Evolutionary conservation across 2,797 vertebrate species (phyloP).

Genomic region (Typhlichthys eigenmanni): DNA sequence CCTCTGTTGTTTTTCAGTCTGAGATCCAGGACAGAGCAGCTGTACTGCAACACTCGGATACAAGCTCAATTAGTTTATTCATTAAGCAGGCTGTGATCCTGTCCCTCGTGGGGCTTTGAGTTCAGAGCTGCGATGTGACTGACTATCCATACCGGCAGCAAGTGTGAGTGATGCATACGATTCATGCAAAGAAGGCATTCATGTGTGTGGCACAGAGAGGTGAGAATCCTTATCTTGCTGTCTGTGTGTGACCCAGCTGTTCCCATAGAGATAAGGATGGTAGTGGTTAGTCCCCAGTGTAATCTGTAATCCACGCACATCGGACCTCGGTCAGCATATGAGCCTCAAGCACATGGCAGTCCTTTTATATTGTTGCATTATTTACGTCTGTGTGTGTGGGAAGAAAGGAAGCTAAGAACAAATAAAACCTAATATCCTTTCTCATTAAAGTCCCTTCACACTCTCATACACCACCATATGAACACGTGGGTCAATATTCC

Average conservation of each 20-base stretch:
- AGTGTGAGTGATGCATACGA: neutral
- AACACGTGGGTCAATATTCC: no score
- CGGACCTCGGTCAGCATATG: slow-evolving; percentile 14
- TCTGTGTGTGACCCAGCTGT: slow-evolving; percentile 7
- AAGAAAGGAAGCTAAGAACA: neutral
- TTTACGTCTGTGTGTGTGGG: neutral
- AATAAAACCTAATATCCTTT: neutral
- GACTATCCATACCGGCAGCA: neutral
- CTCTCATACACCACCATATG: slow-evolving; percentile 1
- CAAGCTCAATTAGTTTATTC: slow-evolving; percentile 46
- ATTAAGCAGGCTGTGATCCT: slow-evolving; percentile 31
- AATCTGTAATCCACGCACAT: slow-evolving; percentile 22
- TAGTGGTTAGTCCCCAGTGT: slow-evolving; percentile 6
- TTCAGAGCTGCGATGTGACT: slow-evolving; percentile 4
- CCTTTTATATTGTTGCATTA: neutral
- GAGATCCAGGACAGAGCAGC: slow-evolving; percentile 37
- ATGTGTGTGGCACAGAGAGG: neutral
- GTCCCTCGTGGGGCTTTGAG: slow-evolving; percentile 33
- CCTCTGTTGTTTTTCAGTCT: slow-evolving; percentile 29
- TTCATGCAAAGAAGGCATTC: neutral
- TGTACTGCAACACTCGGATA: slow-evolving; percentile 33
- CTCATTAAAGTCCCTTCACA: neutral
- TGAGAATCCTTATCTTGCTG: neutral
- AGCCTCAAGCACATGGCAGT: slow-evolving; percentile 5
- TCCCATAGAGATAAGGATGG: neutral